phyloP scores from a whole-genome alignment of 1,140 invertebrate genomes.

The Drosophila punjabiensis region DNA sequence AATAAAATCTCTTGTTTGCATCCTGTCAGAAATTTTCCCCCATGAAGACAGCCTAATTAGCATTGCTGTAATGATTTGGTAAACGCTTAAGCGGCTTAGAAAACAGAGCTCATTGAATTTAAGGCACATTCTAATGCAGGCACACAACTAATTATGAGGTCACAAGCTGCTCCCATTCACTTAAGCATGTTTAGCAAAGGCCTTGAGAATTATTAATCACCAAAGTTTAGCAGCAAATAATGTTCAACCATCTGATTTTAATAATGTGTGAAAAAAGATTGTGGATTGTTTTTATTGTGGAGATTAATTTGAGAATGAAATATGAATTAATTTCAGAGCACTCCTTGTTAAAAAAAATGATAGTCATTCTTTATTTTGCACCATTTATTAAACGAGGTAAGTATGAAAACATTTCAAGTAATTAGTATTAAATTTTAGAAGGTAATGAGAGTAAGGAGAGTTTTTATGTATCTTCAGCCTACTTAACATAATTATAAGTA shows the following conservation, averaged over 20 bases:
- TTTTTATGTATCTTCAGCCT: background rate
- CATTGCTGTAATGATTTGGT: slow-evolving; percentile 4
- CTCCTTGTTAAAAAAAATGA: slow-evolving; percentile 1
- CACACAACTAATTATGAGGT: slow-evolving; percentile 23
- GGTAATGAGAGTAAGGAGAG: too few species aligned
- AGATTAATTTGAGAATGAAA: slow-evolving; percentile 14
- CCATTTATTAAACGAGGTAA: background rate
- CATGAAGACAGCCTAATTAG: background rate
- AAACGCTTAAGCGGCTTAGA: slow-evolving; percentile 13
- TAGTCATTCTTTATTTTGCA: background rate
- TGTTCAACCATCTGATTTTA: background rate
- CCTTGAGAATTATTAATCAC: slow-evolving; percentile 19
- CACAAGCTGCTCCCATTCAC: slow-evolving; percentile 9
- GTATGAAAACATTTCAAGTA: background rate
- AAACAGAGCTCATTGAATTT: slow-evolving; percentile 6
- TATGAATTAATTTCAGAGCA: slow-evolving; percentile 14
- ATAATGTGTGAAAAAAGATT: slow-evolving; percentile 20
- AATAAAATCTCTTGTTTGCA: background rate
- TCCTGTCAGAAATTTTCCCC: too few species aligned
- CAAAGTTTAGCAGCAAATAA: slow-evolving; percentile 2
- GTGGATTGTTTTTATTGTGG: background rate
- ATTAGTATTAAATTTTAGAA: background rate
- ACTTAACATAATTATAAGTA: background rate
- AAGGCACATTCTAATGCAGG: slow-evolving; percentile 13
- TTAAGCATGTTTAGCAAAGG: slow-evolving; percentile 2